Evolutionary conservation across 2,888 invertebrate species (phyloP).

Genomic region (Campoletis raptor): DNA sequence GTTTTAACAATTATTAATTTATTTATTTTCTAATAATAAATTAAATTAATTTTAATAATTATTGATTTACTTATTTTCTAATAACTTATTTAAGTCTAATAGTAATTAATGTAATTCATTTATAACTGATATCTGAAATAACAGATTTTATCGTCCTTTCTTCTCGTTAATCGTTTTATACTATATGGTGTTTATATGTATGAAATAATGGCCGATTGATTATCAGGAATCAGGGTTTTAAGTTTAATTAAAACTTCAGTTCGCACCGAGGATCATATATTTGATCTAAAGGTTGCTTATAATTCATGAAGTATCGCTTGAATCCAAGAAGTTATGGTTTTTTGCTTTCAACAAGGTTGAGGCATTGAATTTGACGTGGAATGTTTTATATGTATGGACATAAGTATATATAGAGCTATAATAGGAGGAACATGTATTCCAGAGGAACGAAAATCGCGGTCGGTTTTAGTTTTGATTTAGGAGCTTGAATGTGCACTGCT

Average conservation of each 20-base stretch:
- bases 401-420: not conserved
- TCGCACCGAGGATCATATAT: not conserved
- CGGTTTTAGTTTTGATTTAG: constrained; percentile 77
- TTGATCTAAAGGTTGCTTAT: not conserved
- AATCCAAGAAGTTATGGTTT: not conserved
- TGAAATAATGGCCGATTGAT: not conserved
- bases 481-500: constrained; percentile 63
- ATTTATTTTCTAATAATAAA: too few species aligned
- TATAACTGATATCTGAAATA: too few species aligned
- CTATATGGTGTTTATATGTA: too few species aligned
- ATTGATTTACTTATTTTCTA: too few species aligned
- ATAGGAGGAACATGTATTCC: constrained; percentile 1
- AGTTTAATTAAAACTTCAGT: not conserved
- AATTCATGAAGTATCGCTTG: not conserved
- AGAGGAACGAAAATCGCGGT: constrained; percentile 57
- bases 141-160: too few species aligned
- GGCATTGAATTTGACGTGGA: not conserved
- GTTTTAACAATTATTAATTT: too few species aligned
- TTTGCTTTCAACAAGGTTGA: not conserved
- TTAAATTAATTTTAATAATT: too few species aligned
- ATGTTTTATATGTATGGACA: not conserved
- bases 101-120: too few species aligned
- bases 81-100: too few species aligned
- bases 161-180: too few species aligned
- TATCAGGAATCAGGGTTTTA: not conserved